Base-by-base conservation (phyloP, 2,797 vertebrate genomes). In the Fringilla coelebs region DNA sequence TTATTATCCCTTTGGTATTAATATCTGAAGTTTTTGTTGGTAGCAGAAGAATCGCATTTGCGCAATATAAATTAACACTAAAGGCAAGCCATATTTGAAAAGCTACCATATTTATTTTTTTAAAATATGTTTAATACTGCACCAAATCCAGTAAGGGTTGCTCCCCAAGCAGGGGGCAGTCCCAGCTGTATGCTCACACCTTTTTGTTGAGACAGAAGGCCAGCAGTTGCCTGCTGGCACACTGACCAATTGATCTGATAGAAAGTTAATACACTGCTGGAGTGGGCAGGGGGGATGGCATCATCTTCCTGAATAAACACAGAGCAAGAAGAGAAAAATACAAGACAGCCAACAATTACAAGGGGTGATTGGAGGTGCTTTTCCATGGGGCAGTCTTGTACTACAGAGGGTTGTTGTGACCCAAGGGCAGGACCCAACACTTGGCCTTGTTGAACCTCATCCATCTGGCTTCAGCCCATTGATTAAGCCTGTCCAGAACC, bases 391-490 rank as follows among this genome's bases (percentile, higher is more conserved):
- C 28, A 61, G 7, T 51, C 58, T 54, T 26, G 24, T 5, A 0
- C 8, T 79, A 6, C 19, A 14, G 21, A 19, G 15, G 7, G 10
- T 52, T 73, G 18, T 67, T 72, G 34, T 45, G 32, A 40, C 14
- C 13, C 25, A 46, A 11, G 17, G 61, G 14, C 40, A 66, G 29
- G 17, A 55, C 22, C 11, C 1, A 1, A 9, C 24, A 31, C 8
- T 28, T 45, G 26, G 17, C 7, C 11, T 31, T 46, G 17, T 36
- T 83, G 52, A 61, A 61, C 1, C 5, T 46, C 6, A 1, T 74
- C 8, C 24, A 15, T 0, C 5, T 51, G 43, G 7, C 8, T 20
- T 82, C 2, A 9, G 26, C 10, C 11, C 17, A 28, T n/a, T 1
- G 3, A 46, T 51, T 11, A 28, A 41, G 13, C 26, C 24, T 74